Evolutionary conservation across 2,113 vertebrate species (phyloP), one percentile per base, ranked within the genome.

Genomic region (Fulica atra): DNA sequence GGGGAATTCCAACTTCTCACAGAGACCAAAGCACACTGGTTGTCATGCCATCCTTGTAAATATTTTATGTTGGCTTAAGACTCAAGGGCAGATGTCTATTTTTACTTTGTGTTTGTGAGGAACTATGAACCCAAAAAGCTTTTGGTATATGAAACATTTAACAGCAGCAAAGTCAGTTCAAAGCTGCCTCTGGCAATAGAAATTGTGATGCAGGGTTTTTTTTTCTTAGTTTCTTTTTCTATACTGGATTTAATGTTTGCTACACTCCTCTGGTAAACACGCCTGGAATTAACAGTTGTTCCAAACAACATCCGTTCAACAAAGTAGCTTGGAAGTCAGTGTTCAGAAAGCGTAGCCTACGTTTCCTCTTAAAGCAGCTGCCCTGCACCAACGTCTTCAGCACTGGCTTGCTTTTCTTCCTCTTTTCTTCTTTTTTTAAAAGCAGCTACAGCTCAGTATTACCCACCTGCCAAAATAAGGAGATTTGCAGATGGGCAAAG

Each of bases 11-110:
- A 96, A 60, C 76, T 93, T 96, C 83, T 86, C 95, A 79, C 26
- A 92, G 73, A 64, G 94, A 64, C 48, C 89, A 64, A 97, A 95
- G 87, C 72, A 76, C 5, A 68, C 65, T 88, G 77, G 88, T 96
- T 97, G 79, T 95, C 92, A 87, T 97, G 93, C 96, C 94, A 96
- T 96, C 95, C 96, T 96, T 97, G 96, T 97, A 98, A 98, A 98
- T 98, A 98, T 98, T 98, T 98, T 97, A 95, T 96, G 92, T 97
- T 97, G 93, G 71, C 84, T 93, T 97, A 97, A 95, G 91, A 88
- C 95, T 98, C 96, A 96, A 96, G 93, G 96, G 89, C 97, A 97
- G 95, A 48, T 8, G 0, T 95, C 92, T 97, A 89, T 96, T 97
- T 97, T 97, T 96, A 97, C 54, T 92, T 89, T 60, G 76, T 82